Base-by-base conservation (phyloP, 2,888 invertebrate species). In the Caenorhabditis sp. region DNA sequence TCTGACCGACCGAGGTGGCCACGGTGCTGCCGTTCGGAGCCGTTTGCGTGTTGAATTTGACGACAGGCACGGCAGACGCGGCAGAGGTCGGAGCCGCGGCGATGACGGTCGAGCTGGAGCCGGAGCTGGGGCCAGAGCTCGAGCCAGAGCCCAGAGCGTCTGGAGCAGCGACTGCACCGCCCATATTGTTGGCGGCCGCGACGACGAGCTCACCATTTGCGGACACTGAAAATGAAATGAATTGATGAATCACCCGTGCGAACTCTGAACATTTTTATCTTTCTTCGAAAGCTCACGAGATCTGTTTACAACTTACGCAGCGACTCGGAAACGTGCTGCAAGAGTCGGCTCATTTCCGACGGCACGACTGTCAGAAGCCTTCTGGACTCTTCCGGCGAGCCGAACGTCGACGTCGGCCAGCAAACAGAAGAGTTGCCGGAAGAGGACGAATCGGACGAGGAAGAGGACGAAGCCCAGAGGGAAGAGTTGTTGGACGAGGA, bases 1-100 rank as follows among this genome's bases (percentile, higher is more conserved):
- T 70, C 15, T 75, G 75, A 17, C 70, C 70, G 9, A 75, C 63
- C 13, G 68, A 70, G 13, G 68, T 68, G 48, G 62, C 62, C n/a
- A 68, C 66, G 4, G 70, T 56, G 24, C 43, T 45, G 0, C 75
- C 75, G 35, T 75, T 75, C 9, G 75, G 62, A 9, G 56, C 45
- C 22, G 70, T 70, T 41, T 68, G 68, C 6, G 56, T 45, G 9
- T 32, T 41, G 46, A 75, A 75, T 9, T 75, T 75, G 30, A 68
- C 68, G 13, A 75, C 63, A 17, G 75, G 75, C 11, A 74, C 62
- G 0, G n/a, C 9, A 1, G 63, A 35, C 9, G 52, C 11, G 26
- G 59, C 13, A 11, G 66, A 45, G 2, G 55, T 9, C 22, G 56
- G 5, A 2, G 37, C 7, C 2, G 15, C 4, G 8, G 27, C 22